A percentile compares a stretch with the other conserved stretches of the same genome.
These are phyloP conservation scores for Vireo altiloquus DNA, from an alignment of 2,113 vertebrate genomes.

Conservation along the genomic window DNA sequence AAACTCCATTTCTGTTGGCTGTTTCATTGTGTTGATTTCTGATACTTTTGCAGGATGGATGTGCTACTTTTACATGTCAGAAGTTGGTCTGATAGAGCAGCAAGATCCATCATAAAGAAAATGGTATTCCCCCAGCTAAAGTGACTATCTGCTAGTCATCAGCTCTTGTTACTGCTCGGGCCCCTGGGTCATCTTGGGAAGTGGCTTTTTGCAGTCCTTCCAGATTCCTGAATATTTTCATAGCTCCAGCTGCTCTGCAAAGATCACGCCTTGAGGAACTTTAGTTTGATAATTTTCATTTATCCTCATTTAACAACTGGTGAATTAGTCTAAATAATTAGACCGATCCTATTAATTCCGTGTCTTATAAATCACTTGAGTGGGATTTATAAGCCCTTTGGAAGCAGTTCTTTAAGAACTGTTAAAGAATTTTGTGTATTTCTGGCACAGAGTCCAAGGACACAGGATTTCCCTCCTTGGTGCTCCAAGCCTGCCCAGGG, in stretches of 20 bases:
- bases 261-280: background rate
- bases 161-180: background rate
- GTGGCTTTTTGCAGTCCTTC: background rate
- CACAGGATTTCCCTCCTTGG: background rate
- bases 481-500: background rate
- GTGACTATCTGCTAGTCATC: background rate
- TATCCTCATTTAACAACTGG: background rate
- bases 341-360: background rate
- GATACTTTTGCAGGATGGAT: conserved; percentile 5
- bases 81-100: background rate
- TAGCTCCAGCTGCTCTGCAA: background rate
- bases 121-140: background rate
- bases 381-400: background rate
- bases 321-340: background rate
- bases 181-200: background rate
- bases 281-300: background rate
- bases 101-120: background rate
- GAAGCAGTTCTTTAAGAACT: background rate
- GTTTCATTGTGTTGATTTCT: background rate
- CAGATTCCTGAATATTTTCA: background rate
- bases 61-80: background rate
- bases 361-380: background rate
- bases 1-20: background rate
- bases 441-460: background rate
- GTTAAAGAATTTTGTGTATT: background rate